Conservation (phyloP, 2,113 vertebrate species). For the Bujurquina vittata region DNA sequence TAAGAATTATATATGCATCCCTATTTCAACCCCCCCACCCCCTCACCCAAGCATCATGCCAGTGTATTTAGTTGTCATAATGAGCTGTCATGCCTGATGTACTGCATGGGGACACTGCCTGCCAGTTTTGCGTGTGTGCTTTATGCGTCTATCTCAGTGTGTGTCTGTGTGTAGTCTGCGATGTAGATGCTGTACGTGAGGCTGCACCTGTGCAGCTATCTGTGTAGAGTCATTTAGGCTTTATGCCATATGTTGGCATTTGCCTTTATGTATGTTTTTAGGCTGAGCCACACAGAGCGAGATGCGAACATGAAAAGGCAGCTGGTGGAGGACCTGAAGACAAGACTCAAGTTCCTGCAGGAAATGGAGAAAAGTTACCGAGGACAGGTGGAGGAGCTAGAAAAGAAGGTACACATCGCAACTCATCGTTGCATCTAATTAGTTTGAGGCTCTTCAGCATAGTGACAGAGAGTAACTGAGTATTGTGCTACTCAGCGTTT, state of each 20-base stretch:
- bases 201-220: background rate
- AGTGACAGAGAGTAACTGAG: background rate
- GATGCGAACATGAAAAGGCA: conserved; percentile 90
- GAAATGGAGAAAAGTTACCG: conserved; percentile 85
- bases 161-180: background rate
- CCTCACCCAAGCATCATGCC: conserved; percentile 70
- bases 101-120: conserved; percentile 70
- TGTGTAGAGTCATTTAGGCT: background rate
- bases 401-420: conserved; percentile 85
- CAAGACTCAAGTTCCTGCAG: conserved; percentile 86
- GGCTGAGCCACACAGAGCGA: conserved; percentile 84
- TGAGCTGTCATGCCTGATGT: conserved; percentile 77
- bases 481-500: background rate
- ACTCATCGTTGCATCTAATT: background rate
- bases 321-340: conserved; percentile 88
- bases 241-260: background rate
- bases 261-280: conserved; percentile 49
- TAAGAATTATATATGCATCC: conserved; percentile 74
- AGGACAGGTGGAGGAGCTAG: conserved; percentile 83
- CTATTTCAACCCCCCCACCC: conserved; percentile 56
- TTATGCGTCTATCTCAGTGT: conserved; percentile 4
- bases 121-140: conserved; percentile 46
- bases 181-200: background rate
- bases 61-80: conserved; percentile 82
- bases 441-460: background rate